These are phyloP conservation scores for Paracentrotus lividus DNA, from an alignment of 53 echinoderm and acorn worm species.

Conservation along the genomic window DNA sequence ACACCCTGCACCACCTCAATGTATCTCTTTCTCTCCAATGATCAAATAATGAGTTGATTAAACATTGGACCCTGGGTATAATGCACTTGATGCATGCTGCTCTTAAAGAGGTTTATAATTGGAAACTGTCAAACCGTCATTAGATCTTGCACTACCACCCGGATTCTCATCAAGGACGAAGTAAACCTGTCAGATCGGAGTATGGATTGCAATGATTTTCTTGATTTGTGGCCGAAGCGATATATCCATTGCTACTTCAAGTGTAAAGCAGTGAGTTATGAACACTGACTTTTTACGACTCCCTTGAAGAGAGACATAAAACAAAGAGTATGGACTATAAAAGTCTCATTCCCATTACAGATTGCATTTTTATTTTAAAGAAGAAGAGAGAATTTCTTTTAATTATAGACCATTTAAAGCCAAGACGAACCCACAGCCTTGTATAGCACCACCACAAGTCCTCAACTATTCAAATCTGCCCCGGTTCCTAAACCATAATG, in stretches of 20 bases:
- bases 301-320: not conserved
- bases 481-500: too few relatives aligned
- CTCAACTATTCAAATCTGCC: too few relatives aligned
- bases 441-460: too few relatives aligned
- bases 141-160: not conserved
- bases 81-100: not conserved
- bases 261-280: slow-evolving; percentile 5
- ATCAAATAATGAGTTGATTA: slow-evolving; percentile 12
- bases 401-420: too few relatives aligned
- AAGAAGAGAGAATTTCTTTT: not conserved
- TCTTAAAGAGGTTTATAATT: not conserved
- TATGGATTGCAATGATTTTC: slow-evolving; percentile 20
- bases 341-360: not conserved
- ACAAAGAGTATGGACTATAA: not conserved
- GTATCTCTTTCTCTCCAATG: not conserved
- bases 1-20: not conserved
- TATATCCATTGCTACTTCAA: slow-evolving; percentile 1
- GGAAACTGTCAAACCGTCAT: slow-evolving; percentile 5
- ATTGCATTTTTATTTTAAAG: not conserved
- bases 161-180: not conserved
- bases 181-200: slow-evolving; percentile 26
- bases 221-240: slow-evolving; percentile 32
- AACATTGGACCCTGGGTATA: not conserved
- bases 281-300: slow-evolving; percentile 16
- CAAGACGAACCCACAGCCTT: too few relatives aligned